Percentiles rank a stretch among this genome's conserved stretches.
Conservation (phyloP, 2,113 vertebrate genomes). For the Sclerurus mexicanus region DNA sequence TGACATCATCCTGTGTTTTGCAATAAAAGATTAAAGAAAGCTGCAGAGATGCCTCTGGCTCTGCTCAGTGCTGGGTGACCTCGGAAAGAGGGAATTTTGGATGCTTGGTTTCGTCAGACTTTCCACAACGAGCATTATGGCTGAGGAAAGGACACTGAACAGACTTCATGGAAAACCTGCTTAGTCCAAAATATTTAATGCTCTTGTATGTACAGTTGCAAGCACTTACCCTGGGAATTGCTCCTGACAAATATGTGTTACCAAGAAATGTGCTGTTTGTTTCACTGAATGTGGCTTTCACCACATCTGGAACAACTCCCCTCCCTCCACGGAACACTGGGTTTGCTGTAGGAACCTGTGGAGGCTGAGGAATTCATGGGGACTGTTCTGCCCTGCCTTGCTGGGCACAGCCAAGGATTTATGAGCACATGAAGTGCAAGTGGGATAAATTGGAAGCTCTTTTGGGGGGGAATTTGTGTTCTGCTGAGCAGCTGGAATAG, state of each 20-base stretch:
- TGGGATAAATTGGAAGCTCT: background rate
- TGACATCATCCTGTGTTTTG: slow-evolving; percentile 32
- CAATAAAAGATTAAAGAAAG: slow-evolving; percentile 26
- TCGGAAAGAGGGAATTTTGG: slow-evolving; percentile 4
- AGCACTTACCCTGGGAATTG: background rate
- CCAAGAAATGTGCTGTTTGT: background rate
- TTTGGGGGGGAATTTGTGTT: background rate
- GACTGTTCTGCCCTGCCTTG: background rate
- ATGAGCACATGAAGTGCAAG: background rate
- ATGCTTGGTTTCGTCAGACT: background rate
- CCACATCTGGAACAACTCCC: background rate
- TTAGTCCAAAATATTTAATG: background rate
- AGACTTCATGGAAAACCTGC: background rate
- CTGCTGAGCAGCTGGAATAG: background rate
- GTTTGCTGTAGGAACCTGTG: background rate
- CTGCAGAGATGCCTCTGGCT: background rate
- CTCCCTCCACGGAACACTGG: background rate
- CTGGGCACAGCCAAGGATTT: background rate
- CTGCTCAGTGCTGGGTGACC: background rate
- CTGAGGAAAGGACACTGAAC: background rate
- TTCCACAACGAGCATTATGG: background rate
- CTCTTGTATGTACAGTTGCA: background rate
- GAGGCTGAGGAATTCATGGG: background rate
- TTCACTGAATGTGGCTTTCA: background rate
- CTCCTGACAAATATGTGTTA: background rate